Base-by-base conservation (phyloP, 2,888 invertebrate species). In the Carcina quercana region DNA sequence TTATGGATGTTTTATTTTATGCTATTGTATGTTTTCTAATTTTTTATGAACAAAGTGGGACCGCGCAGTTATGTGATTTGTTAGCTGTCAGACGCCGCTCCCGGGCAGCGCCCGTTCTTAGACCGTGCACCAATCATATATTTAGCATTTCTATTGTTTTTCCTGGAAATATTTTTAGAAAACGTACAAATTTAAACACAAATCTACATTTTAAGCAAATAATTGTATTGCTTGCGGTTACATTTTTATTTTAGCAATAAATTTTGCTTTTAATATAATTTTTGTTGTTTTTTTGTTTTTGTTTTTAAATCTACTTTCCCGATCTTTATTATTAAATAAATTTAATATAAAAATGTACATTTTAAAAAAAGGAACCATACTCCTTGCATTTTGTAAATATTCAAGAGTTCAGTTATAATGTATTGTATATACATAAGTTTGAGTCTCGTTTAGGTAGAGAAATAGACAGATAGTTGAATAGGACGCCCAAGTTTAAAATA, bases 171-270 rank as follows among this genome's bases (percentile, higher is more conserved):
- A 62, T 65, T 62, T 64, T 64, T 71, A 68, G 64, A 67, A 59
- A 70, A 73, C 70, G 82, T 82, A 82, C 82, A 82, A 82, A 82
- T 68, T 49, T 63, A 69, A 50, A 66, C 59, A 62, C 62, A 64
- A 64, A 59, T 57, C 61, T 64, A 59, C 58, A 50, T 57, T n/a
- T 55, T 65, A 70, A 74, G 69, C 75, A 69, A 72, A 65, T 60
- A 59, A 51, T n/a, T 72, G 68, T 78, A 72, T 71, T 74, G 76
- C 76, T 79, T 70, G 67, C 65, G 79, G 75, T 76, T 80, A 76
- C 73, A 75, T 68, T 74, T 79, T 75, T 80, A 71, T 76, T 75
- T 75, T 83, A 83, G 83, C 83, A 83, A 83, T 83, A 83, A 83
- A 29, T 82, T 68, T 83, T 83, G 82, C 82, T 82, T 83, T 73